These are phyloP conservation scores for Ceratosolen solmsi DNA, from an alignment of 1,140 invertebrate genomes.

Conservation along the genomic window DNA sequence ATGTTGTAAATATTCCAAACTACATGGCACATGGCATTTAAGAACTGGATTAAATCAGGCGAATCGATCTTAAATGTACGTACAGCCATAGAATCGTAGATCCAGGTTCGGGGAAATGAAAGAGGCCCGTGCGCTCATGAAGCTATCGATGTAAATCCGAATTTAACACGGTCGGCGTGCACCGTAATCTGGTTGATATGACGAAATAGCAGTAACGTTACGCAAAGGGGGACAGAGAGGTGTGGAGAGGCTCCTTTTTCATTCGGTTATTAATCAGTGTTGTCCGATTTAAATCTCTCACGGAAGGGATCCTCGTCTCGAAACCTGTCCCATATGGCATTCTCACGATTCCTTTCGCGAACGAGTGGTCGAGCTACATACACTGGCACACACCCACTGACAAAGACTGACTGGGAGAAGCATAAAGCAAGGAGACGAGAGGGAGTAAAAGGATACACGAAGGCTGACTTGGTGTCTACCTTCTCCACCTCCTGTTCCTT, in stretches of 20 bases:
- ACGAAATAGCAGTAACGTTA: too few species aligned
- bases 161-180: too few species aligned
- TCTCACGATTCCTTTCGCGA: constrained; percentile 45
- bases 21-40: neutral
- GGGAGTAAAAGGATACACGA: neutral
- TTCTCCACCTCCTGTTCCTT: constrained; percentile 16
- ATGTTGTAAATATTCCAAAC: neutral
- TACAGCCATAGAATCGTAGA: neutral
- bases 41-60: neutral
- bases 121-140: neutral
- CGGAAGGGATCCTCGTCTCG: constrained; percentile 19
- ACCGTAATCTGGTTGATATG: too few species aligned
- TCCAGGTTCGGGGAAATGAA: neutral
- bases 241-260: neutral
- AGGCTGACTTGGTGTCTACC: neutral
- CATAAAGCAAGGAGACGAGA: neutral
- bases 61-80: neutral
- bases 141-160: neutral
- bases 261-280: constrained; percentile 42
- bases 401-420: neutral
- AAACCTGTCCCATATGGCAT: constrained; percentile 26
- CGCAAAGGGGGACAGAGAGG: too few species aligned
- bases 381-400: neutral
- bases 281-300: constrained; percentile 36
- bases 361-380: neutral